Evolutionary conservation across 2,797 vertebrate genomes (phyloP), one percentile per base, ranked within the genome.

Genomic region (Pipistrellus nathusii): DNA sequence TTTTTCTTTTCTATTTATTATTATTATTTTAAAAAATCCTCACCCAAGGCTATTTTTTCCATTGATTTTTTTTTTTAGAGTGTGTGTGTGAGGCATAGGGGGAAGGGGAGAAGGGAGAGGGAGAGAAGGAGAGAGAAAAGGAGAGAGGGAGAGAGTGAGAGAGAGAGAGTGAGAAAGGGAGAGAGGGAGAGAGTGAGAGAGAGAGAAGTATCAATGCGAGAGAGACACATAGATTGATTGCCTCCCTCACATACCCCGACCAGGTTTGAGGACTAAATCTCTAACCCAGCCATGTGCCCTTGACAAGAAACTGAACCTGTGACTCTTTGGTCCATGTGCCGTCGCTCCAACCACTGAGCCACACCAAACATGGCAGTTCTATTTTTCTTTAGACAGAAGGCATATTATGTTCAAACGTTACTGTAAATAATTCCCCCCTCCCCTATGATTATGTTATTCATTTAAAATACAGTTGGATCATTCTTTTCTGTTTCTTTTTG

Each of bases 401-500:
- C 23, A 51, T 78, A 55, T 27, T 62, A 71, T 55, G 51, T 71
- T 88, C 27, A 46, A 72, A 82, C 76, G 32, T 76, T 64, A 91
- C 9, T 38, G 41, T 91, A 53, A 84, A 85, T n/a, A 75, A 48
- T 46, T 46, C 25, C n/a, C 21, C n/a, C 9, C 3, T 48, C 57
- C 38, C 23, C 44, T 71, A 46, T 71, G 38, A 88, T 41, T 81
- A 14, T 41, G 20, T 51, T 48, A 95, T 14, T 80, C 30, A 75
- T 18, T 32, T 84, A 72, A 87, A 91, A 85, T 48, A 51, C 1
- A 91, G 51, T 7, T 83, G 35, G 25, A 15, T 25, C 46, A 71
- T 44, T 35, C 46, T 10, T 73, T 77, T 69, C 46, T 76, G 12
- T 76, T 76, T 69, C n/a, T 64, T 88, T 96, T 75, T 80, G 72